Conservation (phyloP, 2,888 invertebrate species). For the Lymantria dispar region DNA sequence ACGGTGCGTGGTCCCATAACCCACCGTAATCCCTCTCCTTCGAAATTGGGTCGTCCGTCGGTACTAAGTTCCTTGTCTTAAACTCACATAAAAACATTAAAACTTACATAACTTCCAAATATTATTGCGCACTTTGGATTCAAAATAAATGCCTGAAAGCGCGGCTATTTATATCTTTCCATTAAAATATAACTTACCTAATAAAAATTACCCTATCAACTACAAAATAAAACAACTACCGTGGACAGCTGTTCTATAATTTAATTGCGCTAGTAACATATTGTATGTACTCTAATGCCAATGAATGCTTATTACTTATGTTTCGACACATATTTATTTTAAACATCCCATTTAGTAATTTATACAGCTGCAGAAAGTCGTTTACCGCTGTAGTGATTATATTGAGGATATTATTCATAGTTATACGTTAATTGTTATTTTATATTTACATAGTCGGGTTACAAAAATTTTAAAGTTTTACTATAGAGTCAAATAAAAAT, state of each 20-base stretch:
- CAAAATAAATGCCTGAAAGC: too few species aligned
- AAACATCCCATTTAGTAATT: not conserved
- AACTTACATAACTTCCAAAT: too few species aligned
- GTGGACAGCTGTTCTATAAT: not conserved
- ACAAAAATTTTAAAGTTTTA: not conserved
- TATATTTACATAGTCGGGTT: not conserved
- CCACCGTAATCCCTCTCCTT: too few species aligned
- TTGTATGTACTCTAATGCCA: not conserved
- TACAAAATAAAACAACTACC: too few species aligned
- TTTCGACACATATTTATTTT: slow-evolving; percentile 1
- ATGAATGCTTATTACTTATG: not conserved
- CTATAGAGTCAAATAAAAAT: not conserved
- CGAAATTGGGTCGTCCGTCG: too few species aligned
- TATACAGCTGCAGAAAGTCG: slow-evolving; percentile 3
- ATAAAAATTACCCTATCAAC: too few species aligned
- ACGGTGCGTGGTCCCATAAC: too few species aligned
- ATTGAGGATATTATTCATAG: not conserved
- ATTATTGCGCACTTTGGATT: too few species aligned
- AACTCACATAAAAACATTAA: too few species aligned
- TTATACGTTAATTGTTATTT: not conserved
- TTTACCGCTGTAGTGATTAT: not conserved
- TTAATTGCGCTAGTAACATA: not conserved
- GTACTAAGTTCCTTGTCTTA: too few species aligned
- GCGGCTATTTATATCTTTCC: too few species aligned
- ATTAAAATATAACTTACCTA: too few species aligned